A percentile compares a stretch with the other conserved stretches of the same genome.
Evolutionary conservation across 2,888 invertebrate species (phyloP).

Genomic region (Pecten maximus): DNA sequence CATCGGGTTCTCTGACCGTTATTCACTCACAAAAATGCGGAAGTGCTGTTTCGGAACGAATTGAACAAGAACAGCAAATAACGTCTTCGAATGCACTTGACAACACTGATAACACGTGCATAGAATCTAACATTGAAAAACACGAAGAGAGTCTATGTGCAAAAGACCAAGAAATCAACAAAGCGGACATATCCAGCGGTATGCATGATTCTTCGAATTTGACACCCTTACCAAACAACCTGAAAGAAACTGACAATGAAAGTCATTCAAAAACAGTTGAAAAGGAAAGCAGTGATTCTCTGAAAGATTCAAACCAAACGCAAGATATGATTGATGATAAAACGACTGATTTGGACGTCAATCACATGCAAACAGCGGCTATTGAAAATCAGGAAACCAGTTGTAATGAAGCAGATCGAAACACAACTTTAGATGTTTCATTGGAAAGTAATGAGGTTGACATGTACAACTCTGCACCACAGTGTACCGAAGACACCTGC

Average conservation of each 20-base stretch:
- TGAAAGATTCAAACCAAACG: not conserved
- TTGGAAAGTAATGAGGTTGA: constrained; percentile 37
- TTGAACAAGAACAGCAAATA: not conserved
- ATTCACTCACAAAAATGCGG: not conserved
- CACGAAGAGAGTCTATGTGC: not conserved
- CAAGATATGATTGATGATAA: not conserved
- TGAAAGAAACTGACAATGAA: not conserved
- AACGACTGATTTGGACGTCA: not conserved
- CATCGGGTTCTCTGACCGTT: not conserved
- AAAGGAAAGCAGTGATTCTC: not conserved
- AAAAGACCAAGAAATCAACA: not conserved
- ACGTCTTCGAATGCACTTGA: not conserved
- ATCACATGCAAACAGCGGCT: not conserved
- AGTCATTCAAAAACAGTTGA: not conserved
- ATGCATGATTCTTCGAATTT: not conserved
- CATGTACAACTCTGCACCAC: not conserved
- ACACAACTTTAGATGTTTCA: not conserved
- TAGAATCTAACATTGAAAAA: not conserved
- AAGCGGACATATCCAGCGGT: not conserved
- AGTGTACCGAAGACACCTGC: not conserved
- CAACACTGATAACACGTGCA: not conserved
- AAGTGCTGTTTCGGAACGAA: not conserved
- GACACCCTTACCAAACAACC: not conserved
- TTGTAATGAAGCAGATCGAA: not conserved
- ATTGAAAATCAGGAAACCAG: not conserved